Evolutionary conservation across 1,140 invertebrate species (phyloP), one percentile per base, ranked within the genome.

Genomic region (Arctopsyche grandis): DNA sequence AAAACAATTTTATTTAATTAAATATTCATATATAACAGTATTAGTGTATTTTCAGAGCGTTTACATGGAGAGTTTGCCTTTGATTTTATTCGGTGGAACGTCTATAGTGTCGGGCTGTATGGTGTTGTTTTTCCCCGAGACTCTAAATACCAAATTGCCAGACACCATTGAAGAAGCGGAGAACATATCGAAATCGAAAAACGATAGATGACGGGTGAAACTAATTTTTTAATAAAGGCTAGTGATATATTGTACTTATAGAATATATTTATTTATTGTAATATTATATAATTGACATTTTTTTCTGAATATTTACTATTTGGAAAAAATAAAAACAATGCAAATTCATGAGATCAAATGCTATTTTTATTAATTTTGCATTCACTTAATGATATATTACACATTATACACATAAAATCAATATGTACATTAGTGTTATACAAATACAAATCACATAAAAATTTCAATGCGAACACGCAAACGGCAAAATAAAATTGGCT

Each of bases 91-190:
- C 83, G 92, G 91, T 0, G 84, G 83, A n/a, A 89, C 90, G 83
- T 89, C 91, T 5, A 84, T 92, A 12, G 82, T 89, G 1, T 92
- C 93, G 58, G 92, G 92, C 12, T 75, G 91, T 29, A 84, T 91
- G 7, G 88, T 92, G 1, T 86, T 94, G 38, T 84, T 89, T 46
- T 91, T 92, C 81, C 94, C 94, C 0, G 94, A 95, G 89, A 94
- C 93, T 9, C 87, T 92, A 24, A 91, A 91, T 60, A 87, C 89
- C 10, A 89, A 91, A 77, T 86, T 94, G 79, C 93, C 93, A 29
- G 92, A 92, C 82, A 91, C 90, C 16, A 87, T 94, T 21, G 85
- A 86, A 78, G 92, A 93, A 80, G 92, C 92, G 4, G 91, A 93
- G 85, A 88, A 86, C 66, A 88, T 92, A 84, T 5, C 88, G 84